Base-by-base conservation (phyloP, 2,888 invertebrate species). In the Petrolisthes cinctipes region DNA sequence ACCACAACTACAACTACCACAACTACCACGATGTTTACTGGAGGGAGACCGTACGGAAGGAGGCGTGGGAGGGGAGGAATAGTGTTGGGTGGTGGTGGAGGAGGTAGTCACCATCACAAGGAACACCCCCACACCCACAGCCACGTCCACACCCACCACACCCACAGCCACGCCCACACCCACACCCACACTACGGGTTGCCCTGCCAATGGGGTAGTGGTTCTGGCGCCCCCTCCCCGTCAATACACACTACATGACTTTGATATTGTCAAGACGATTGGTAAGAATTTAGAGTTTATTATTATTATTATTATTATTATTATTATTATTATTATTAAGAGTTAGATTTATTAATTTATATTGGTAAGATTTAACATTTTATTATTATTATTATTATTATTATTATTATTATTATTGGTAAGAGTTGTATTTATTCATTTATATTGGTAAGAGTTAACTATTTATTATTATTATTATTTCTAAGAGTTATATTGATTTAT, bases 241-340 rank as follows among this genome's bases (percentile, higher is more conserved):
- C 71, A 78, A n/a, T 86, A 86, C 54, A 75, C 86, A 7, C 86
- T 86, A 2, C 86, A 86, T 57, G 86, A 86, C 86, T 86, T 86
- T 71, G 86, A 86, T 53, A 86, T 86, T 20, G 80, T 86, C 23
- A 86, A 86, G 68, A 86, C 86, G 0, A 86, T 86, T 14, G 86
- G 86, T 86, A 17, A 81, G 86, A 75, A 20, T 20, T 54, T 3
- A 14, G 4, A 17, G 5, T 7, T n/a, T 75, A 75, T 75, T 75
- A 75, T 75, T 75, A 75, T 75, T 75, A 75, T n/a, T 75, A 75
- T n/a, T 75, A 75, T n/a, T 75, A 75, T n/a, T 76, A 5, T 20
- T n/a, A 76, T 5, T 23, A 20, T 76, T 37, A 37, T 37, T 37
- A 37, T 37, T 37, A 37, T 37, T 37, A 37, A n/a, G n/a, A n/a